Evolutionary conservation across 2,888 invertebrate genomes (phyloP).

Genomic region (Orthonychiurus folsomi): DNA sequence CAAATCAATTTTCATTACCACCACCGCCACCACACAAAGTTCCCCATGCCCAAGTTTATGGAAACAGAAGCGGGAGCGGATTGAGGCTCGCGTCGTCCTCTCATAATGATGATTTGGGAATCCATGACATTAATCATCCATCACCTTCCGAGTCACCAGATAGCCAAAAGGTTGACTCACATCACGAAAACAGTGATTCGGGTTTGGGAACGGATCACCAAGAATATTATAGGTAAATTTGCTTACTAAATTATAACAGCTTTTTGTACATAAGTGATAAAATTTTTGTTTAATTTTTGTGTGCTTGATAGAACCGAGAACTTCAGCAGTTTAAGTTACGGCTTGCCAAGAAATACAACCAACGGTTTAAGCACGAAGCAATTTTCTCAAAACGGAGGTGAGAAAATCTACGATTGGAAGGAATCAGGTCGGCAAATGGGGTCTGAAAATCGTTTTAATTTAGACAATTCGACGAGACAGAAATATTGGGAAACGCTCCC

Average conservation of each 20-base stretch:
- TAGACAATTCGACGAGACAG: background rate
- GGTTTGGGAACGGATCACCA: conserved; percentile 60
- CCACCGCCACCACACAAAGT: background rate
- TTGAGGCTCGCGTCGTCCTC: background rate
- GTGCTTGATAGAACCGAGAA: background rate
- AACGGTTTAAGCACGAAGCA: background rate
- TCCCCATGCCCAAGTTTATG: background rate
- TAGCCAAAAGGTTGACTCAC: conserved; percentile 38
- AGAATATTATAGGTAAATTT: conserved; percentile 49
- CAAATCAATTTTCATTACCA: background rate
- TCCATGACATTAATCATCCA: conserved; percentile 30
- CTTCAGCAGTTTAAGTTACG: conserved; percentile 7
- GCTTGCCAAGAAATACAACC: background rate
- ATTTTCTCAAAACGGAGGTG: background rate
- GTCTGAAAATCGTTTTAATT: no score
- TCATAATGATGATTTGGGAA: conserved; percentile 9
- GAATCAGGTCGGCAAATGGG: background rate
- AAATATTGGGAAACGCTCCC: conserved; percentile 1
- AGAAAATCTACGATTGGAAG: background rate
- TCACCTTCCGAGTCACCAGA: conserved; percentile 37
- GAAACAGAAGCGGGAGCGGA: background rate
- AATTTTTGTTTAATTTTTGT: background rate
- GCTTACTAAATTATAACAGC: background rate
- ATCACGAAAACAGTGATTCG: conserved; percentile 66
- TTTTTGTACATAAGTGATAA: background rate